phyloP scores from a whole-genome alignment of 2,113 vertebrate species.

The Sturnira hondurensis region DNA sequence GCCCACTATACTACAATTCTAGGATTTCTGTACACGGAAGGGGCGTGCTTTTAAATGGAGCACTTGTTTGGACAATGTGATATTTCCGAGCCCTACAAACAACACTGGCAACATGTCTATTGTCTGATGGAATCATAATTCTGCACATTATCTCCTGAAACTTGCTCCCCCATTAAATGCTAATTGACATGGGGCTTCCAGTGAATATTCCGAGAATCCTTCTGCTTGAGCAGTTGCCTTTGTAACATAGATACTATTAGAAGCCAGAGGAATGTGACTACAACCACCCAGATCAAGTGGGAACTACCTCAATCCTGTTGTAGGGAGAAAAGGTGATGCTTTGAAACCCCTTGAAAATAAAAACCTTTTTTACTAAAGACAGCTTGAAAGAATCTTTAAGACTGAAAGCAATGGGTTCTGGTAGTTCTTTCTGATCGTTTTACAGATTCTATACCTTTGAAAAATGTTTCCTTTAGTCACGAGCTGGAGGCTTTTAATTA shows the following conservation, averaged over 20 bases:
- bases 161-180: slow-evolving; percentile 56
- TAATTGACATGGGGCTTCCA: slow-evolving; percentile 32
- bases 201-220: slow-evolving; percentile 5
- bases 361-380: slow-evolving; percentile 62
- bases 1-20: neutral
- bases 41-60: neutral
- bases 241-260: slow-evolving; percentile 18
- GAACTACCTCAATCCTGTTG: slow-evolving; percentile 29
- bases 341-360: slow-evolving; percentile 60
- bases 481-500: slow-evolving; percentile 28
- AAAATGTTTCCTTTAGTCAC: slow-evolving; percentile 48
- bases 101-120: slow-evolving; percentile 29
- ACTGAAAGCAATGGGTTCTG: slow-evolving; percentile 60
- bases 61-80: slow-evolving; percentile 34
- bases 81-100: slow-evolving; percentile 52
- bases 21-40: neutral
- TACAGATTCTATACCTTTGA: neutral
- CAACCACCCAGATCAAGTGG: slow-evolving; percentile 63
- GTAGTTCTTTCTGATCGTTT: slow-evolving; percentile 66
- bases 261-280: slow-evolving; percentile 9
- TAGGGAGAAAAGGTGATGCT: slow-evolving; percentile 57
- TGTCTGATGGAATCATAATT: slow-evolving; percentile 48
- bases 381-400: slow-evolving; percentile 65
- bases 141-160: slow-evolving; percentile 20
- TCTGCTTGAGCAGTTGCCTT: neutral